Percentiles rank a stretch among this genome's conserved stretches.
Conservation (phyloP, 2,797 vertebrate genomes). For the Malurus leucopterus region DNA sequence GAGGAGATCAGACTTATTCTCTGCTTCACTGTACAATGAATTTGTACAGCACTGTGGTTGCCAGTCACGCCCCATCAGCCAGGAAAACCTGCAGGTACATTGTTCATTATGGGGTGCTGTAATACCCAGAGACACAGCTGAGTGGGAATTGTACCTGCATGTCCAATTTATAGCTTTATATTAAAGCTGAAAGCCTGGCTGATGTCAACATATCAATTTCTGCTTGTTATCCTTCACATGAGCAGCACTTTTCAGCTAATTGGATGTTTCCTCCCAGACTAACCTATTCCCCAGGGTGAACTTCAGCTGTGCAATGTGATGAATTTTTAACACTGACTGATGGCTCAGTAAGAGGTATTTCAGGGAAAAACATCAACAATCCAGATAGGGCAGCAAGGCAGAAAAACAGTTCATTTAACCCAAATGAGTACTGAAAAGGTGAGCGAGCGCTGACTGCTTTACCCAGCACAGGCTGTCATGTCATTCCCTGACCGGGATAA, state of each 20-base stretch:
- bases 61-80: neutral
- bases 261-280: slow-evolving; percentile 53
- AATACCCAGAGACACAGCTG: neutral
- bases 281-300: slow-evolving; percentile 46
- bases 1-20: neutral
- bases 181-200: slow-evolving; percentile 25
- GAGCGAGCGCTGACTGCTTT: neutral
- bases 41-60: neutral
- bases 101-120: neutral
- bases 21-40: neutral
- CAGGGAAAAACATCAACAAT: slow-evolving; percentile 37
- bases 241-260: slow-evolving; percentile 41
- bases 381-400: slow-evolving; percentile 23
- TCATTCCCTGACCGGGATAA: slow-evolving; percentile 21
- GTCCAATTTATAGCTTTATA: slow-evolving; percentile 30
- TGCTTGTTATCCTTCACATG: slow-evolving; percentile 9
- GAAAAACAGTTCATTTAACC: slow-evolving; percentile 10
- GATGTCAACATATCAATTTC: slow-evolving; percentile 53
- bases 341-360: slow-evolving; percentile 37
- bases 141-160: neutral
- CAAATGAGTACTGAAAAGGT: neutral
- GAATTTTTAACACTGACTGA: slow-evolving; percentile 56
- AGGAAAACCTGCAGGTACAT: neutral
- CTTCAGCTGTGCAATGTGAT: slow-evolving; percentile 33
- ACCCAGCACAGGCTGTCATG: neutral